Evolutionary conservation across 2,888 invertebrate genomes (phyloP).

Genomic region (Tubiluchus corallicola): DNA sequence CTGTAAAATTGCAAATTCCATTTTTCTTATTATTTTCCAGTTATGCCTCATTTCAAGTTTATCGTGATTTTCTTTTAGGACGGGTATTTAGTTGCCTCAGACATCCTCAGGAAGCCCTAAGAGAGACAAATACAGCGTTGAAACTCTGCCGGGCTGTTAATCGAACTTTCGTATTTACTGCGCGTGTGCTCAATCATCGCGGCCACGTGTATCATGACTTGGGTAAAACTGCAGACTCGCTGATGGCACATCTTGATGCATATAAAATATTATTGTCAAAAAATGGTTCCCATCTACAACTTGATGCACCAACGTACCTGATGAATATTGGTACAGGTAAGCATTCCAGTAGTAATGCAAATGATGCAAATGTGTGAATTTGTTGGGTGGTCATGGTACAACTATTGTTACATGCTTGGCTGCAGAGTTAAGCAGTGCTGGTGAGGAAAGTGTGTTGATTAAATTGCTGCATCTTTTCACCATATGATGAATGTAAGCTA

Average conservation of each 20-base stretch:
- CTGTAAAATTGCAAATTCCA: too few species aligned
- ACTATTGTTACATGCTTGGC: too few species aligned
- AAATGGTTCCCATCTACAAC: background rate
- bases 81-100: background rate
- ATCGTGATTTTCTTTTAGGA: too few species aligned
- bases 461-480: too few species aligned
- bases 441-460: too few species aligned
- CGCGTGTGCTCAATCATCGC: background rate
- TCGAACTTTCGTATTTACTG: background rate
- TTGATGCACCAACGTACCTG: background rate
- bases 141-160: background rate
- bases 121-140: background rate
- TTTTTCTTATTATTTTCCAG: too few species aligned
- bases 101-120: background rate
- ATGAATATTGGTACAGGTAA: constrained; percentile 1
- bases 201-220: background rate
- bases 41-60: too few species aligned
- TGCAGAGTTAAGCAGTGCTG: too few species aligned
- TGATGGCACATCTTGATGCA: background rate
- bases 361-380: too few species aligned
- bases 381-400: too few species aligned
- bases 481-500: too few species aligned
- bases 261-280: background rate
- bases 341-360: too few species aligned
- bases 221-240: background rate